Base-by-base conservation (phyloP, 2,113 vertebrate species). In the Conger conger region DNA sequence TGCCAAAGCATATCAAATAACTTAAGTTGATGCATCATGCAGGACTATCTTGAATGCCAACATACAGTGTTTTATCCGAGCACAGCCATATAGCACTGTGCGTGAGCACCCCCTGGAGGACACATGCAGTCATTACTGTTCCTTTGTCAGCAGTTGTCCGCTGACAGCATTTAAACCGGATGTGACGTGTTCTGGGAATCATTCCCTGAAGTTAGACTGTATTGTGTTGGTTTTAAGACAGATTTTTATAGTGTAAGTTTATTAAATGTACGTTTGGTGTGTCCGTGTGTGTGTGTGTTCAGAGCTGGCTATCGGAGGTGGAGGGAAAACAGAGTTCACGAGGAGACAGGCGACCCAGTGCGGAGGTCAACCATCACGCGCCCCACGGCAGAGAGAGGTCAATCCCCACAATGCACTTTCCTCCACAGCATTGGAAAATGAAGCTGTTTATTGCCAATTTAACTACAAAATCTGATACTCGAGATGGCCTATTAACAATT, bases 381-480 rank as follows among this genome's bases (percentile, higher is more conserved):
- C 97, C 98, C 79, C 97, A 97, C 86, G 98, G 98, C 92, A 94
- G 98, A 96, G 98, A 99, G 94, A 99, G 98, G 98, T 99, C 85
- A 86, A 18, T 57, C 20, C 38, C 50, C 33, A 15, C 37, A 85
- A 37, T 50, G 3, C 27, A 53, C 42, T n/a, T 4, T 4, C 11
- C 54, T 35, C 45, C 53, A 73, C 68, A 33, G n/a, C n/a, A 23
- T 73, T n/a, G 68, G n/a, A 73, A 73, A 73, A 73, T 1, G 23
- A 73, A 73, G 68, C 68, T 33, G 68, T 73, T 73, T 13, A 20
- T 4, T 68, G 27, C 27, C 9, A 73, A 73, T 73, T 73, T 33
- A 73, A 73, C 68, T 33, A 33, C 68, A 8, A 33, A n/a, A n/a
- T 11, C 68, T 30, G n/a, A 73, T 33, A 73, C 27, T 11, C 27